Evolutionary conservation across 2,797 vertebrate species (phyloP), one percentile per base, ranked within the genome.

Genomic region (Pangasius djambal): DNA sequence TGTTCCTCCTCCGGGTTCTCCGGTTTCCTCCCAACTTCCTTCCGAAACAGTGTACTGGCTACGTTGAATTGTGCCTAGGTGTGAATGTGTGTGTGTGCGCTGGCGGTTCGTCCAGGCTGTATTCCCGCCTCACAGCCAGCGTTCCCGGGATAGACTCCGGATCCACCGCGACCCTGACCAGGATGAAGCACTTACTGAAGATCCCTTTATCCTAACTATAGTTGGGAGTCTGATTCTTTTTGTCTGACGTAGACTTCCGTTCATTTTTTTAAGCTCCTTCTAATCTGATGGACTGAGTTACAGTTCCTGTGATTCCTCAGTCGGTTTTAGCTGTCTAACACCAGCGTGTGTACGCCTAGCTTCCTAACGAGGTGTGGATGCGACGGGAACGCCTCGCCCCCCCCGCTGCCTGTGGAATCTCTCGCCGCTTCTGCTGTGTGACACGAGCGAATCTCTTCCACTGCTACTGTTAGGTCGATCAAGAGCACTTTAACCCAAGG

Each of bases 401-500:
- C 7, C 31, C 10, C 7, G 63, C 83, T 52, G 83, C 83, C 83
- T 84, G 40, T 84, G 50, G 34, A 50, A 13, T 0, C 52, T 8
- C 22, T 25, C 37, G 20, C 65, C 70, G 74, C 72, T 85, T 67
- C 74, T 31, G 83, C 83, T 40, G 31, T 22, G 50, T n/a, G 34
- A 88, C 57, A 12, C 12, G n/a, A 87, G 59, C 70, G 52, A 78
- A 55, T 65, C 59, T 77, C 59, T 50, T 40, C 65, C 52, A 9
- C 77, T 85, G n/a, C 44, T 70, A 59, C 67, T n/a, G 83, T 88
- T 85, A 22, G 48, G 20, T 31, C 6, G 75, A 81, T 87, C 75
- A 59, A 86, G 57, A 89, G 88, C 88, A 86, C 88, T 87, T 86
- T 89, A 89, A 87, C 85, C 88, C 44, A 28, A 61, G 52, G 31